A percentile compares a stretch with the other conserved stretches of the same genome.
These are phyloP conservation scores for Hippocampus abdominalis DNA, from an alignment of 2,113 vertebrate genomes.

Conservation along the genomic window DNA sequence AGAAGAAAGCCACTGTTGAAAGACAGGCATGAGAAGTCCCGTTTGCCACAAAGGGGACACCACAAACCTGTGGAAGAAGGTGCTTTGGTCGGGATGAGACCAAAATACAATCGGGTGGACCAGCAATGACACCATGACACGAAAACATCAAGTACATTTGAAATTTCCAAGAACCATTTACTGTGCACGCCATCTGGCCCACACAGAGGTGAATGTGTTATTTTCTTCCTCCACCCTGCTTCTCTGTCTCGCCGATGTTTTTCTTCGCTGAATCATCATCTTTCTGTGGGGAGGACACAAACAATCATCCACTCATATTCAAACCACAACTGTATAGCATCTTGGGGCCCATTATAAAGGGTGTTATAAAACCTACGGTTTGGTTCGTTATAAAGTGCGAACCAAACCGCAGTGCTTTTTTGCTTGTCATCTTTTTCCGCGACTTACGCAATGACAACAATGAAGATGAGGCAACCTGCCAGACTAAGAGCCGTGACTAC, in stretches of 20 bases:
- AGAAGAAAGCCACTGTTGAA: too few relatives aligned
- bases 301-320: not conserved
- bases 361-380: slow-evolving; percentile 6
- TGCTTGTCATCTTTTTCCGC: not conserved
- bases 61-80: too few relatives aligned
- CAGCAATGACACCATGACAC: too few relatives aligned
- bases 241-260: not conserved
- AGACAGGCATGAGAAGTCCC: too few relatives aligned
- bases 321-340: not conserved
- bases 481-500: slow-evolving; percentile 52
- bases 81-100: too few relatives aligned
- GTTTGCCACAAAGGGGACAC: too few relatives aligned
- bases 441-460: slow-evolving; percentile 55
- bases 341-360: not conserved
- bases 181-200: not conserved
- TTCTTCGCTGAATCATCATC: slow-evolving; percentile 27
- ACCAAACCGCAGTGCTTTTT: not conserved
- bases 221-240: slow-evolving; percentile 2
- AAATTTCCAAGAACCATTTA: slow-evolving; percentile 4
- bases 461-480: slow-evolving; percentile 45
- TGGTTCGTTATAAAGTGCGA: too few relatives aligned
- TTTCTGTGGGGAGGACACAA: slow-evolving; percentile 23
- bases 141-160: not conserved
- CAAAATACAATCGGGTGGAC: too few relatives aligned
- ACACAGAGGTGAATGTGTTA: not conserved